These are phyloP conservation scores for Polydrusus tereticollis DNA, from an alignment of 2,888 invertebrate genomes.

Conservation along the genomic window DNA sequence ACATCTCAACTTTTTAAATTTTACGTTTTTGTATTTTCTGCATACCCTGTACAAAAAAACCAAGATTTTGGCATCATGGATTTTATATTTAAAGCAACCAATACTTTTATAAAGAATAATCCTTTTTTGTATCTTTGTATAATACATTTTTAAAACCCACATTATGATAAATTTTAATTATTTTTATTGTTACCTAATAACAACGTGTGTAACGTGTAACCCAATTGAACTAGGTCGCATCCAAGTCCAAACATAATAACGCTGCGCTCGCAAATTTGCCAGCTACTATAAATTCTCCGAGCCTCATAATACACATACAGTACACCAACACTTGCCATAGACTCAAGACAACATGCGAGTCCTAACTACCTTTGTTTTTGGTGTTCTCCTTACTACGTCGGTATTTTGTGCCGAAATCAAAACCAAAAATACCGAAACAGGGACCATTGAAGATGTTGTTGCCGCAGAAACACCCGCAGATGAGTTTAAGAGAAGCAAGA, in stretches of 20 bases:
- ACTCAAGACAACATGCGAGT: constrained; percentile 35
- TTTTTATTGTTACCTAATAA: neutral
- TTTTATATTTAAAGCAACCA: no score
- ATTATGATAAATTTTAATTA: neutral
- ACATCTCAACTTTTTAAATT: no score
- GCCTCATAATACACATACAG: neutral
- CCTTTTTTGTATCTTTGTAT: no score
- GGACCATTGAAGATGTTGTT: neutral
- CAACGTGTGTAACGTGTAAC: no score
- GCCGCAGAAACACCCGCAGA: constrained; percentile 53
- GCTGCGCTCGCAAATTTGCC: constrained; percentile 21
- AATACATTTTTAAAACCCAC: no score
- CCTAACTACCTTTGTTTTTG: constrained; percentile 12
- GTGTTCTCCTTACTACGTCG: constrained; percentile 12
- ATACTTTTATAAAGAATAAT: no score
- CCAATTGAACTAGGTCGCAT: constrained; percentile 16
- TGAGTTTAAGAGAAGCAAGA: constrained; percentile 59
- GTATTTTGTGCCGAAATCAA: constrained; percentile 28
- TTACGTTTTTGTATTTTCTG: no score
- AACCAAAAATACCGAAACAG: neutral
- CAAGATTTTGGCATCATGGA: no score
- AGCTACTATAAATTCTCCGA: constrained; percentile 28
- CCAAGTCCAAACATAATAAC: constrained; percentile 4
- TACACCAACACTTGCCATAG: constrained; percentile 21
- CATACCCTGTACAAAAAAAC: no score